Evolutionary conservation across 2,888 invertebrate species (phyloP).

Genomic region (Arctia plantaginis): DNA sequence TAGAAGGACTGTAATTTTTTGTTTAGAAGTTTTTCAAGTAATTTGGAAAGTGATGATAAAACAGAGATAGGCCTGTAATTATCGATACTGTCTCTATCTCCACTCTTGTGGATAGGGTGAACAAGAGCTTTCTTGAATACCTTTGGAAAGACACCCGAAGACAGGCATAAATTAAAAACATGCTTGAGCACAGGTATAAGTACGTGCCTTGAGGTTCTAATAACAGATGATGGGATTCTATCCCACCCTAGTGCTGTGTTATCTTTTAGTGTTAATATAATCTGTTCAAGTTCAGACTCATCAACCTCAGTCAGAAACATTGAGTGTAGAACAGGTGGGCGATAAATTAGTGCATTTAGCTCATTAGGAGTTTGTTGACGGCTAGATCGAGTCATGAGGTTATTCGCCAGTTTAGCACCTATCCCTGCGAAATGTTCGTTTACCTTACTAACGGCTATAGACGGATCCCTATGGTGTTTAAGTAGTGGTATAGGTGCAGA

Average conservation of each 20-base stretch:
- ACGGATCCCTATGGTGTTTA: background rate
- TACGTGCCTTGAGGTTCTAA: no score
- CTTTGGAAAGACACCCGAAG: background rate
- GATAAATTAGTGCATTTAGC: no score
- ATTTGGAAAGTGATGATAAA: no score
- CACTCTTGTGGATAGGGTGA: no score
- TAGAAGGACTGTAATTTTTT: no score
- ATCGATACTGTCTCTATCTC: no score
- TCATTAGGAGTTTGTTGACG: background rate
- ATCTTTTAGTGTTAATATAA: background rate
- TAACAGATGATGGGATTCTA: no score
- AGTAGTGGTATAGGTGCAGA: background rate
- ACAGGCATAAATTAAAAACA: slow-evolving; percentile 1
- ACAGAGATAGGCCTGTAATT: no score
- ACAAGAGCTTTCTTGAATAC: no score
- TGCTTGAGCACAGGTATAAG: background rate
- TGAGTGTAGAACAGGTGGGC: no score
- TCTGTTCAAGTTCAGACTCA: background rate
- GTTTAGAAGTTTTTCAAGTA: no score
- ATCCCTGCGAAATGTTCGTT: no score
- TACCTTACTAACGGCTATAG: background rate
- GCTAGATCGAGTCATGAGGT: background rate
- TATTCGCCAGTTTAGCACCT: background rate
- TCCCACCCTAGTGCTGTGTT: background rate
- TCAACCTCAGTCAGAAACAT: background rate